These are phyloP conservation scores for Vanessa cardui DNA, from an alignment of 2,888 invertebrate species.

Conservation along the genomic window DNA sequence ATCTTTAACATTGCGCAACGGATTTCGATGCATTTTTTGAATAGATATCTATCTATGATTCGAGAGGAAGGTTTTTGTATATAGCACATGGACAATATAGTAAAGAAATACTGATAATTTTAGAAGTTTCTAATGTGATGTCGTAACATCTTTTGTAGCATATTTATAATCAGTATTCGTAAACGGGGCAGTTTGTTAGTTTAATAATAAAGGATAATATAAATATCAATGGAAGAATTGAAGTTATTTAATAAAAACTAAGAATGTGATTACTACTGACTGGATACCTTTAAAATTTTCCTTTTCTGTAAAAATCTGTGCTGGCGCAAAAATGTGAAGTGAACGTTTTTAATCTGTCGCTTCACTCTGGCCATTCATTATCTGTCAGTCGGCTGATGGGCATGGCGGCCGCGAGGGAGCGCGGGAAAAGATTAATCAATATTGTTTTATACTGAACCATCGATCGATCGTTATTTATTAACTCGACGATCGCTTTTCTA, in stretches of 20 bases:
- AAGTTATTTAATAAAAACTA: neutral
- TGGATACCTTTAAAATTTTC: neutral
- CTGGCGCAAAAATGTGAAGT: conserved; percentile 37
- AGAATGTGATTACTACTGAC: neutral
- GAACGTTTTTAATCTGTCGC: conserved; percentile 45
- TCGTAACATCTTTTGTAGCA: too few relatives aligned
- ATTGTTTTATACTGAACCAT: conserved; percentile 42
- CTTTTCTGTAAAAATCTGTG: conserved; percentile 21
- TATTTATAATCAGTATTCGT: too few relatives aligned
- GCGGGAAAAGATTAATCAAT: conserved; percentile 48
- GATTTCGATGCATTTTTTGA: too few relatives aligned
- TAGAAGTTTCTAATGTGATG: too few relatives aligned
- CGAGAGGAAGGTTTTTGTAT: too few relatives aligned
- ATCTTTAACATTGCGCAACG: too few relatives aligned
- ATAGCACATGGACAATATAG: too few relatives aligned
- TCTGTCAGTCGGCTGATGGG: conserved; percentile 43
- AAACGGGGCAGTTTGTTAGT: too few relatives aligned
- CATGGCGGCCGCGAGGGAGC: conserved; percentile 36
- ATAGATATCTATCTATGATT: too few relatives aligned
- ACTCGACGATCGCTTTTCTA: conserved; percentile 25
- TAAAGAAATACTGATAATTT: too few relatives aligned
- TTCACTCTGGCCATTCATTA: conserved; percentile 45
- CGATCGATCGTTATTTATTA: conserved; percentile 36
- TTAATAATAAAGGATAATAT: too few relatives aligned
- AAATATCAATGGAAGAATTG: too few relatives aligned